Conservation (phyloP, 2,888 invertebrate genomes). For the Chalcis sispes region DNA sequence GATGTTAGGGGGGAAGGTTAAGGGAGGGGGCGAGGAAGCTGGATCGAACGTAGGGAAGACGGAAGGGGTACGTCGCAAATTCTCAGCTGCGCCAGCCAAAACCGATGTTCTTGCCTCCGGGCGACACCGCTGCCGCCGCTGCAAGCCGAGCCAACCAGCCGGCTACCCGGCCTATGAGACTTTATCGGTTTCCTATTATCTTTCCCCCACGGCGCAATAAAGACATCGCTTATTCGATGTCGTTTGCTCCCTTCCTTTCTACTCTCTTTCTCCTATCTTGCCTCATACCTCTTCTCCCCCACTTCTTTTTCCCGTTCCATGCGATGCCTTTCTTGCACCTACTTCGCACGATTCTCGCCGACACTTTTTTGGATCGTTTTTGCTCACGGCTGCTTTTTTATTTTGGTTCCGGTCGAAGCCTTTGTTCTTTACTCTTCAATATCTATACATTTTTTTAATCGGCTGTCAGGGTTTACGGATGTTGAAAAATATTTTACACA, state of each 20-base stretch:
- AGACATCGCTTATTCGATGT: slow-evolving; percentile 53
- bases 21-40: slow-evolving; percentile 3
- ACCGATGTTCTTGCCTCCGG: slow-evolving; percentile 53
- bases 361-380: neutral
- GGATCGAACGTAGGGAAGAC: neutral
- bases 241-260: slow-evolving; percentile 35
- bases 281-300: neutral
- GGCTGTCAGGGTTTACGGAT: too few species aligned
- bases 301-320: neutral
- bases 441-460: too few species aligned
- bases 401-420: neutral
- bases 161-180: slow-evolving; percentile 49
- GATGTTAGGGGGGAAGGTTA: neutral
- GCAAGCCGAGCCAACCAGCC: slow-evolving; percentile 15
- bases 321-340: neutral
- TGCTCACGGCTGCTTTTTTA: neutral
- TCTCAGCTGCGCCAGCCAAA: slow-evolving; percentile 52
- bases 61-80: slow-evolving; percentile 39
- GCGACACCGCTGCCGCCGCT: slow-evolving; percentile 23
- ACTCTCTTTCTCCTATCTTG: neutral
- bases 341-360: neutral
- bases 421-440: neutral
- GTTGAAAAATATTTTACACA: too few species aligned
- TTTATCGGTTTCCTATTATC: slow-evolving; percentile 59
- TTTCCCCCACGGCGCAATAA: slow-evolving; percentile 52